These are phyloP conservation scores for Mallotus villosus DNA, from an alignment of 2,797 vertebrate genomes.

Conservation along the genomic window DNA sequence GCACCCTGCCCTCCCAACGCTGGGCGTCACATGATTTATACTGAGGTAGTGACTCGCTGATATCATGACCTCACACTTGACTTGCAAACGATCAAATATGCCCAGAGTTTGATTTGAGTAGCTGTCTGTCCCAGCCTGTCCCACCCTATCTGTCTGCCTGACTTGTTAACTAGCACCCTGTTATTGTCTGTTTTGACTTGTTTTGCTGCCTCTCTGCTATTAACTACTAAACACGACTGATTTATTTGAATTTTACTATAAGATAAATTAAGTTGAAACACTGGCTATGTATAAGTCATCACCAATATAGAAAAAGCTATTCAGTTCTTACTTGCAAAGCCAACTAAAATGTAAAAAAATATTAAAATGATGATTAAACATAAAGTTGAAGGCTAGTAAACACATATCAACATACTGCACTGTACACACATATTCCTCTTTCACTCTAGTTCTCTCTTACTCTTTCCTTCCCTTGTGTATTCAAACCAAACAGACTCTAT, in stretches of 20 bases:
- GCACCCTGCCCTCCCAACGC: conserved; percentile 40
- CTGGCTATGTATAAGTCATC: background rate
- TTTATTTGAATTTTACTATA: background rate
- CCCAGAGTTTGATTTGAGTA: too few relatives aligned
- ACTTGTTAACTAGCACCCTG: background rate
- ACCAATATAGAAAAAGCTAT: conserved; percentile 8
- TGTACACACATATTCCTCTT: conserved; percentile 28
- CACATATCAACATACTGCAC: conserved; percentile 14
- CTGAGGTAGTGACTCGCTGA: too few relatives aligned
- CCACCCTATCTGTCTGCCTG: too few relatives aligned
- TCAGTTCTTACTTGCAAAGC: conserved; percentile 1
- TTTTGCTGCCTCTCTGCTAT: background rate
- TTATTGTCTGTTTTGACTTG: too few relatives aligned
- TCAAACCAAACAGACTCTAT: background rate
- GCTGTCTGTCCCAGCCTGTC: too few relatives aligned
- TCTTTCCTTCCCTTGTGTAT: background rate
- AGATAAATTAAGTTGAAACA: conserved; percentile 1
- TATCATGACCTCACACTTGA: too few relatives aligned
- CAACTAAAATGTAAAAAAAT: background rate
- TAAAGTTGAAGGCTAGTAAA: conserved; percentile 25
- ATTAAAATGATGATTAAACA: background rate
- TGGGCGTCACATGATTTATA: conserved; percentile 7
- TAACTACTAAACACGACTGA: background rate
- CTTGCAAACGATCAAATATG: too few relatives aligned
- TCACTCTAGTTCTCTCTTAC: conserved; percentile 32